Evolutionary conservation across 2,888 invertebrate species (phyloP).

Genomic region (Ophonus ardosiacus): DNA sequence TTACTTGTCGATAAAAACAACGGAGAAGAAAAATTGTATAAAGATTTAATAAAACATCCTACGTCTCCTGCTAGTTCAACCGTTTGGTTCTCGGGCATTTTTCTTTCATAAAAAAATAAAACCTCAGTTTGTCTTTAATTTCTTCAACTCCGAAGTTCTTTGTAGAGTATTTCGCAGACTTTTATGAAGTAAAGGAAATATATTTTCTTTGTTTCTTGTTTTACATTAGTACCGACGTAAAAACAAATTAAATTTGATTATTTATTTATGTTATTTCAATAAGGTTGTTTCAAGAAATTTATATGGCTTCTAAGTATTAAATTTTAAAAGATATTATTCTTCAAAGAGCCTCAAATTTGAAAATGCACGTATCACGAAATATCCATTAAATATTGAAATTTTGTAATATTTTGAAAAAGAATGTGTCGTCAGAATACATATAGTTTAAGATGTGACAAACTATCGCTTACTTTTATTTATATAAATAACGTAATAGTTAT

Average conservation of each 20-base stretch:
- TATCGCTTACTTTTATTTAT: too few species aligned
- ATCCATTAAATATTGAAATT: too few species aligned
- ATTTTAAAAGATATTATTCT: too few species aligned
- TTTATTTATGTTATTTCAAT: background rate
- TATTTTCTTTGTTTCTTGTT: constrained; percentile 24
- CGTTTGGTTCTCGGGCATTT: background rate
- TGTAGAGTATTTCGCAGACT: constrained; percentile 20
- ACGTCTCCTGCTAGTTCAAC: background rate
- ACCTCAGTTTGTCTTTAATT: constrained; percentile 13
- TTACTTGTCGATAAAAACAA: background rate
- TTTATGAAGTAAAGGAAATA: constrained; percentile 10
- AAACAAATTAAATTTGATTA: background rate
- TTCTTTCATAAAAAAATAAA: background rate
- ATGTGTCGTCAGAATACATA: too few species aligned
- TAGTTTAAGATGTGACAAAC: too few species aligned
- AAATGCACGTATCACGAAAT: too few species aligned
- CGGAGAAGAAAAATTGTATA: background rate
- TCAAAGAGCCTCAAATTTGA: too few species aligned
- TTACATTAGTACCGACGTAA: background rate
- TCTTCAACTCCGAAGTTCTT: background rate
- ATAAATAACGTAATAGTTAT: too few species aligned
- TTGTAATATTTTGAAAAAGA: too few species aligned
- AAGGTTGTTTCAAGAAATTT: too few species aligned
- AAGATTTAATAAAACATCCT: constrained; percentile 3
- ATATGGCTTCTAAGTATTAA: too few species aligned